phyloP scores from a whole-genome alignment of 2,888 invertebrate species.

The Gymnoscelis rufifasciata region DNA sequence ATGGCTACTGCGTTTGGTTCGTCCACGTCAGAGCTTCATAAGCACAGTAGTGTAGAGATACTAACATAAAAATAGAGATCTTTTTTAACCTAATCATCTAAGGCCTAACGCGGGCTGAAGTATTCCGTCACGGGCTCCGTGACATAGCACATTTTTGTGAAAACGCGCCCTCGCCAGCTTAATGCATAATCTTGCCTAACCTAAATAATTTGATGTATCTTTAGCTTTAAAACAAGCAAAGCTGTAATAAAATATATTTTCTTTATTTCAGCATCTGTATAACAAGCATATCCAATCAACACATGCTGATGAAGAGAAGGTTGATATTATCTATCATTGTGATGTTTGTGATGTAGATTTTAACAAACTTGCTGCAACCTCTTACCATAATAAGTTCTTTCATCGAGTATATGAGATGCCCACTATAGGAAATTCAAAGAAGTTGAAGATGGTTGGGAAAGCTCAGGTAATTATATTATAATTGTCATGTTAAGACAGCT shows the following conservation, averaged over 20 bases:
- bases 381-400: conserved; percentile 78
- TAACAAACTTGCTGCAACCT: conserved; percentile 74
- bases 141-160: no score
- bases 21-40: no score
- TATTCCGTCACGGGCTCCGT: no score
- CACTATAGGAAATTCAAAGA: conserved; percentile 62
- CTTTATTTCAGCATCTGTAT: conserved; percentile 70
- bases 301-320: conserved; percentile 49
- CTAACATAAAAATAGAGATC: no score
- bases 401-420: conserved; percentile 67
- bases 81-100: no score
- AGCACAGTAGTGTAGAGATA: no score
- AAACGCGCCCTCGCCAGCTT: no score
- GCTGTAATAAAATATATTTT: not conserved
- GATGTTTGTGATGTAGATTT: conserved; percentile 79
- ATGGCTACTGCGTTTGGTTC: no score
- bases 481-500: no score
- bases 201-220: no score
- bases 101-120: no score
- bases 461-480: conserved; percentile 32
- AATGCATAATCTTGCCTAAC: no score
- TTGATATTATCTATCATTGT: conserved; percentile 59
- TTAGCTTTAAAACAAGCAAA: not conserved
- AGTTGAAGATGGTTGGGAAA: conserved; percentile 55
- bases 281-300: conserved; percentile 77